Conservation (phyloP, 2,888 invertebrate genomes). For the Malacosoma neustria region DNA sequence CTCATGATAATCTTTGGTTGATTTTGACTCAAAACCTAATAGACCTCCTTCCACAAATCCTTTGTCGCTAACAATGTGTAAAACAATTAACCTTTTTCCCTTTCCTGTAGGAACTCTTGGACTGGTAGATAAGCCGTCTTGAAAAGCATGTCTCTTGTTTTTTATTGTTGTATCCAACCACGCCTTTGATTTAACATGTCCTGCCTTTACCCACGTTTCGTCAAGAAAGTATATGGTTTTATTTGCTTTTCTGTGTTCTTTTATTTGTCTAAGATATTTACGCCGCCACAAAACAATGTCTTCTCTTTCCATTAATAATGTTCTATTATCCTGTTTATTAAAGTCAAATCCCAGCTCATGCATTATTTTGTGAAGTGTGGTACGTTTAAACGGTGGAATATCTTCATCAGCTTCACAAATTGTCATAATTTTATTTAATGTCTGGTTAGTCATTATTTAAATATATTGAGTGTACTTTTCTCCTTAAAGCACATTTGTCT, state of each 20-base stretch:
- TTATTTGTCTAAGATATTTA: slow-evolving; percentile 10
- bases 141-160: neutral
- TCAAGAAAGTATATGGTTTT: slow-evolving; percentile 6
- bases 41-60: no score
- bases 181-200: slow-evolving; percentile 1
- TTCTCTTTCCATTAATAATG: slow-evolving; percentile 10
- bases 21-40: neutral
- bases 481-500: slow-evolving; percentile 1
- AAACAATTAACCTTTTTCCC: no score
- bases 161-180: slow-evolving; percentile 1
- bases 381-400: slow-evolving; percentile 10
- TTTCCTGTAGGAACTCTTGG: no score
- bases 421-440: slow-evolving; percentile 7
- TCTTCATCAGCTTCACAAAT: slow-evolving; percentile 9
- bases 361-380: slow-evolving; percentile 8
- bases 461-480: slow-evolving; percentile 5
- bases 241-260: slow-evolving; percentile 10
- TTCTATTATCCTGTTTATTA: slow-evolving; percentile 8
- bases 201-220: slow-evolving; percentile 5
- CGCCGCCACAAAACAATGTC: slow-evolving; percentile 11
- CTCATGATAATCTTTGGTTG: slow-evolving; percentile 1
- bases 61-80: no score
- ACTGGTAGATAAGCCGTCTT: neutral
- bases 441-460: slow-evolving; percentile 5
- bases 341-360: slow-evolving; percentile 8